Percentiles rank a stretch among this genome's conserved stretches.
phyloP scores from a whole-genome alignment of 2,888 invertebrate species.

The Drosophila macrothrix region DNA sequence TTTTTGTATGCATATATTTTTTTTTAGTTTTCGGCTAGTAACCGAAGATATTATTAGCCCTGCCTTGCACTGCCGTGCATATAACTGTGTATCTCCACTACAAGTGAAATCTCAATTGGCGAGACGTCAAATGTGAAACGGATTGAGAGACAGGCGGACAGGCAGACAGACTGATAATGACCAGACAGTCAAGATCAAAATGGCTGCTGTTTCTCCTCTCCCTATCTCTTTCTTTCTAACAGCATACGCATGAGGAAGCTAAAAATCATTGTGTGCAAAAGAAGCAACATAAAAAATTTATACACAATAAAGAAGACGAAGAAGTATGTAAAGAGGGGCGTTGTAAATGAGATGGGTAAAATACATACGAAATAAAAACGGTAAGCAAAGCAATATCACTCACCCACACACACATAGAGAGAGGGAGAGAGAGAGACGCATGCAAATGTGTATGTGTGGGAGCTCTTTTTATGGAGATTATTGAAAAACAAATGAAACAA shows the following conservation, averaged over 20 bases:
- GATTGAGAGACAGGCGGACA: constrained; percentile 21
- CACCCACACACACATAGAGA: constrained; percentile 20
- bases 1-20: constrained; percentile 21
- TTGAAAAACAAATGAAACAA: constrained; percentile 32
- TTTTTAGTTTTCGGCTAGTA: constrained; percentile 8
- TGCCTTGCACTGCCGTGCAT: constrained; percentile 20
- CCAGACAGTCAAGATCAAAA: constrained; percentile 48
- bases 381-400: constrained; percentile 30
- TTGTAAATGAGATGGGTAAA: constrained; percentile 20
- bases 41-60: constrained; percentile 30
- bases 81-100: constrained; percentile 35
- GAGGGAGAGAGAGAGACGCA: neutral
- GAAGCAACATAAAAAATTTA: constrained; percentile 33
- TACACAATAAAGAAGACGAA: constrained; percentile 37
- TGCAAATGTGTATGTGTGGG: constrained; percentile 20
- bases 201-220: constrained; percentile 27
- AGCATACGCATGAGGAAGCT: constrained; percentile 30
- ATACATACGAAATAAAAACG: constrained; percentile 30
- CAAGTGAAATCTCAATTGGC: constrained; percentile 54
- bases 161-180: constrained; percentile 28
- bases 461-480: constrained; percentile 44
- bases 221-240: constrained; percentile 7
- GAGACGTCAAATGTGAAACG: constrained; percentile 36
- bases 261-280: constrained; percentile 34
- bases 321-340: constrained; percentile 15